These are phyloP conservation scores for Octonoba sinensis DNA, from an alignment of 2,888 invertebrate species.

Conservation along the genomic window DNA sequence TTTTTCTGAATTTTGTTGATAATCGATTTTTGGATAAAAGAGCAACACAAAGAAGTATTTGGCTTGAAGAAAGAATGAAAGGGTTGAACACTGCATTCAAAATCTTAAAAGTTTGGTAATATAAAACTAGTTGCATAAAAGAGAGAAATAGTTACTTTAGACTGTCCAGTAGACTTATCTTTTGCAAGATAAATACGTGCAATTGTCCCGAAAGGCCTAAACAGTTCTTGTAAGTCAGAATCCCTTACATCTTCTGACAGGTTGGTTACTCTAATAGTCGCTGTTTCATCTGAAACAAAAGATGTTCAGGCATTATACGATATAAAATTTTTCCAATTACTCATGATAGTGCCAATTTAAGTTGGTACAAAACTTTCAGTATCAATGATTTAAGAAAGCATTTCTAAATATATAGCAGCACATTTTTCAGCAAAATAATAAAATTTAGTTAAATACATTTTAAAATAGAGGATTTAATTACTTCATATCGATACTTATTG, in stretches of 20 bases:
- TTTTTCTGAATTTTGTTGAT: too few relatives aligned
- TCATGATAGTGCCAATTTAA: background rate
- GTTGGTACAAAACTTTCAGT: background rate
- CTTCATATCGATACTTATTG: too few relatives aligned
- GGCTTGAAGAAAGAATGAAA: too few relatives aligned
- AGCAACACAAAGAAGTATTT: too few relatives aligned
- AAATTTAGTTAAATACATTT: too few relatives aligned
- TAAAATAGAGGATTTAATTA: too few relatives aligned
- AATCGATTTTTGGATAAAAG: too few relatives aligned
- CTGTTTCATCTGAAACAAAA: constrained; percentile 75
- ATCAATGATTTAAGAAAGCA: background rate
- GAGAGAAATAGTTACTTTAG: constrained; percentile 70
- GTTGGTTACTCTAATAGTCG: constrained; percentile 97
- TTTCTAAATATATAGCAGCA: background rate
- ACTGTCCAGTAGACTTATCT: constrained; percentile 78
- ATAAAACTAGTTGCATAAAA: background rate
- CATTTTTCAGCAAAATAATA: background rate
- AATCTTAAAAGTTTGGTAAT: background rate
- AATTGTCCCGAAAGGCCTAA: constrained; percentile 92
- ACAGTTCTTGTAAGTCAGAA: constrained; percentile 94
- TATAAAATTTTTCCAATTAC: background rate
- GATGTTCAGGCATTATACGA: background rate
- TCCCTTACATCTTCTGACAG: constrained; percentile 94
- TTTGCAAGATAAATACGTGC: constrained; percentile 95
- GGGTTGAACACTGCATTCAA: too few relatives aligned